A percentile compares a stretch with the other conserved stretches of the same genome.
Conservation (phyloP, 2,888 invertebrate species). For the Sicus ferrugineus region DNA sequence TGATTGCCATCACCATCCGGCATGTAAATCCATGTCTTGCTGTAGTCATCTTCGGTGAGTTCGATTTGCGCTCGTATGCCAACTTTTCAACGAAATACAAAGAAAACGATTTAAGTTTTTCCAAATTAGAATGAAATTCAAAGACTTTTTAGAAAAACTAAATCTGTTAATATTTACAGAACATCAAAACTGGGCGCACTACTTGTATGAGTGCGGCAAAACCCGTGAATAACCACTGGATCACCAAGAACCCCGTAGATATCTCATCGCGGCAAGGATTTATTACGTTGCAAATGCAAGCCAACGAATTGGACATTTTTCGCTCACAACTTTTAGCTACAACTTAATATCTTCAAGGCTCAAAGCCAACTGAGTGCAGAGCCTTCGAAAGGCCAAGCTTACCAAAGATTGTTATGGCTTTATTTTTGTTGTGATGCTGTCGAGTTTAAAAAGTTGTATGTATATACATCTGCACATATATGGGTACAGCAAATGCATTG, state of each 20-base stretch:
- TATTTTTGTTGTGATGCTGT: not conserved
- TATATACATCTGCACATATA: not conserved
- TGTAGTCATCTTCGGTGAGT: conserved; percentile 61
- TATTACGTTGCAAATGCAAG: conserved; percentile 58
- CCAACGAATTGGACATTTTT: conserved; percentile 48
- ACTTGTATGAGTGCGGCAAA: conserved; percentile 54
- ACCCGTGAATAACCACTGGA: conserved; percentile 56
- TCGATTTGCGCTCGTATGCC: conserved; percentile 57
- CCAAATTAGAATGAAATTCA: not conserved
- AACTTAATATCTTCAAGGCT: conserved; percentile 6
- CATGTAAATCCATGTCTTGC: conserved; percentile 64
- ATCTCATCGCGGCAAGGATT: conserved; percentile 59
- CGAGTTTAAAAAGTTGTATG: not conserved
- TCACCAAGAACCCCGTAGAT: conserved; percentile 52
- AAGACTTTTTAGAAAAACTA: not conserved
- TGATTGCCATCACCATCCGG: conserved; percentile 63
- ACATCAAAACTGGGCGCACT: conserved; percentile 51
- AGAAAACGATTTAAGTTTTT: not conserved
- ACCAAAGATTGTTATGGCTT: conserved; percentile 6
- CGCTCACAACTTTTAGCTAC: not conserved
- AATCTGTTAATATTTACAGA: conserved; percentile 47
- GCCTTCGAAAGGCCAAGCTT: not conserved
- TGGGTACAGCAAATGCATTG: not conserved
- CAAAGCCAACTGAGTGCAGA: conserved; percentile 13
- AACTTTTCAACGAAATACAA: conserved; percentile 43